Percentiles rank a stretch among this genome's conserved stretches.
Evolutionary conservation across 2,113 vertebrate genomes (phyloP).

Genomic region (Poeciliopsis occidentalis): DNA sequence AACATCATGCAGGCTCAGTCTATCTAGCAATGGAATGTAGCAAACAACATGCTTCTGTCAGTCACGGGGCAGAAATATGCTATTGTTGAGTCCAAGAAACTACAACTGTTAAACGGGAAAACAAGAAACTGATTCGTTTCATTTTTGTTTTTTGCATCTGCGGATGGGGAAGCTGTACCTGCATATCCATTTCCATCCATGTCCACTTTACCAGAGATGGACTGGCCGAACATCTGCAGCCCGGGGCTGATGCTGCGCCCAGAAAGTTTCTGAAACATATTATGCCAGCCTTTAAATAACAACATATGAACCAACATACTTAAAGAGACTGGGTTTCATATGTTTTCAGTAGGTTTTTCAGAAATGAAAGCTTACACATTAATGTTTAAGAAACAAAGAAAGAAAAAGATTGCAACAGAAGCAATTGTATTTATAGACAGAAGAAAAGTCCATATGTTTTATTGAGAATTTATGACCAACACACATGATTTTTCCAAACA

Average conservation of each 20-base stretch:
- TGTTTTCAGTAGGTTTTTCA: neutral
- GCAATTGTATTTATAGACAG: neutral
- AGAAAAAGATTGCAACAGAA: neutral
- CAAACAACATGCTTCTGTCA: conserved; percentile 78
- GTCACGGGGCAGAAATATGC: conserved; percentile 47
- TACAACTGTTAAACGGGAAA: conserved; percentile 18
- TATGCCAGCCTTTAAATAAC: conserved; percentile 46
- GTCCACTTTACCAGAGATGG: conserved; percentile 94
- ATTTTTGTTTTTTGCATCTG: neutral
- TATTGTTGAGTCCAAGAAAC: conserved; percentile 24
- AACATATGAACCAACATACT: conserved; percentile 15
- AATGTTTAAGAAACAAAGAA: neutral
- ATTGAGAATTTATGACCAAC: too few relatives aligned
- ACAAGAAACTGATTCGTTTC: neutral
- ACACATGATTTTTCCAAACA: too few relatives aligned
- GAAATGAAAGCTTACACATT: neutral
- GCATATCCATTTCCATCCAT: conserved; percentile 97
- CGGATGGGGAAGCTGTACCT: conserved; percentile 76
- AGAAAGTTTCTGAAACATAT: conserved; percentile 86
- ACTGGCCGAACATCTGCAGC: conserved; percentile 96
- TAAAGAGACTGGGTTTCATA: conserved; percentile 12
- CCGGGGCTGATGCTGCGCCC: conserved; percentile 85
- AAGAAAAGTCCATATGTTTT: too few relatives aligned
- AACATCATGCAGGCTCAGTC: conserved; percentile 36
- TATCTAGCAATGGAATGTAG: conserved; percentile 71